These are phyloP conservation scores for Chondrosia reniformis DNA, from an alignment of 37 sponge, comb jelly and placozoan genomes.

Conservation along the genomic window DNA sequence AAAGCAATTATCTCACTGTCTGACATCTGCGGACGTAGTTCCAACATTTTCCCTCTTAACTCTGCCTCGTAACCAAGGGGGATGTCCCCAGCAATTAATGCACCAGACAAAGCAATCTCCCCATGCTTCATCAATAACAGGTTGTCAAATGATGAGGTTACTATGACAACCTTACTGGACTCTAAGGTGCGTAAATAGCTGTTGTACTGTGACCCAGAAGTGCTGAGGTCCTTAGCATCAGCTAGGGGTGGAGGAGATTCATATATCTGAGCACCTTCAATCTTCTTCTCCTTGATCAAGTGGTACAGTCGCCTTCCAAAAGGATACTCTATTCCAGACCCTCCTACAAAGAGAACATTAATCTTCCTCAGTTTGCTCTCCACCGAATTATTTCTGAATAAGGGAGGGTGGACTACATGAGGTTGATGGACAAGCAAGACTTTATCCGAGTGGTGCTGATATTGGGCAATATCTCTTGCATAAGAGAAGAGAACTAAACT, in stretches of 20 bases:
- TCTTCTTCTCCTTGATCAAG: not conserved
- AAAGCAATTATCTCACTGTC: not conserved
- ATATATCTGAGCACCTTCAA: not conserved
- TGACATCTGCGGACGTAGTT: not conserved
- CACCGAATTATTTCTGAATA: slow-evolving; percentile 3
- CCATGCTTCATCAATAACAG: slow-evolving; percentile 25
- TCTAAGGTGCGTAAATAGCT: slow-evolving; percentile 5
- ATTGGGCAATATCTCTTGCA: slow-evolving; percentile 23
- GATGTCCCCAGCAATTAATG: slow-evolving; percentile 28
- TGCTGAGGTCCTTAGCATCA: not conserved
- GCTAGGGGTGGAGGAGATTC: not conserved
- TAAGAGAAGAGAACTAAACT: slow-evolving; percentile 15
- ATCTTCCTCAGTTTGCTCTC: not conserved
- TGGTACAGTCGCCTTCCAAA: slow-evolving; percentile 19
- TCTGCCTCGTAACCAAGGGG: slow-evolving; percentile 23
- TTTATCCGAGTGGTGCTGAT: not conserved
- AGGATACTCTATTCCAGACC: not conserved
- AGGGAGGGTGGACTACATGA: slow-evolving; percentile 24
- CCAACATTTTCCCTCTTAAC: slow-evolving; percentile 9
- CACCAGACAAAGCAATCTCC: slow-evolving; percentile 23
- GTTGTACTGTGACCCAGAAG: not conserved
- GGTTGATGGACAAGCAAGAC: slow-evolving; percentile 13
- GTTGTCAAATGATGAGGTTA: not conserved
- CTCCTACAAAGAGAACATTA: slow-evolving; percentile 5
- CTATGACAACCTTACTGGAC: slow-evolving; percentile 17